A percentile compares a stretch with the other conserved stretches of the same genome.
Evolutionary conservation across 2,113 vertebrate genomes (phyloP).

Genomic region (Nymphicus hollandicus): DNA sequence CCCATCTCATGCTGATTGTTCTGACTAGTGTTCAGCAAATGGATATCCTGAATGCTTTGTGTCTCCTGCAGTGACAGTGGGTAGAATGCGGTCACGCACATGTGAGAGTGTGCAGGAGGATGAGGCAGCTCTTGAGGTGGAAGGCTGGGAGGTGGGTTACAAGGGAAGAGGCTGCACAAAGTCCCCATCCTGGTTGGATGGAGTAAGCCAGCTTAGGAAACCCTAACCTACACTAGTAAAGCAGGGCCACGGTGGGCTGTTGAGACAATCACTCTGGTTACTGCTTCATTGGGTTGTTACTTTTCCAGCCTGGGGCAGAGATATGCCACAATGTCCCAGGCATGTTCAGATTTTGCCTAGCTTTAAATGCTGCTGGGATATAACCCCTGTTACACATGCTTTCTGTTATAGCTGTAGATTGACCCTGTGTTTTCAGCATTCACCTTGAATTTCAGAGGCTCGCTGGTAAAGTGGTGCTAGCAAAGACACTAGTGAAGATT

Average conservation of each 20-base stretch:
- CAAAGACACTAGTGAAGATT: not conserved
- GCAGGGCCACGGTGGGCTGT: not conserved
- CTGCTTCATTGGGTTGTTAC: not conserved
- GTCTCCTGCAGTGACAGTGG: too few species aligned
- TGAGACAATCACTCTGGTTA: not conserved
- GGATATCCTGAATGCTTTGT: not conserved
- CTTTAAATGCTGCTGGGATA: not conserved
- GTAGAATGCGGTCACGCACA: accelerated
- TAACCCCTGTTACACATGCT: not conserved
- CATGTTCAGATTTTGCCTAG: not conserved
- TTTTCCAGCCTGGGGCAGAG: not conserved
- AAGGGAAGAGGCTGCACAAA: not conserved
- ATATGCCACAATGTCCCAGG: not conserved
- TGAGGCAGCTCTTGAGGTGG: not conserved
- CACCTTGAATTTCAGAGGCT: not conserved
- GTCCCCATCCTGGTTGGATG: not conserved
- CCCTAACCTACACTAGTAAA: not conserved
- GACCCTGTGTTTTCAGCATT: not conserved
- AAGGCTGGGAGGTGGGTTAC: not conserved
- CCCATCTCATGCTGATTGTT: accelerated
- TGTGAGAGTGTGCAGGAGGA: not conserved
- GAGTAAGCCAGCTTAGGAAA: not conserved
- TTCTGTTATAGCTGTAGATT: not conserved
- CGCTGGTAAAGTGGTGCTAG: not conserved
- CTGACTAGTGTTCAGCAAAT: accelerated